Percentiles rank a stretch among this genome's conserved stretches.
Evolutionary conservation across 2,797 vertebrate genomes (phyloP).

Genomic region (Micrastur ruficollis): DNA sequence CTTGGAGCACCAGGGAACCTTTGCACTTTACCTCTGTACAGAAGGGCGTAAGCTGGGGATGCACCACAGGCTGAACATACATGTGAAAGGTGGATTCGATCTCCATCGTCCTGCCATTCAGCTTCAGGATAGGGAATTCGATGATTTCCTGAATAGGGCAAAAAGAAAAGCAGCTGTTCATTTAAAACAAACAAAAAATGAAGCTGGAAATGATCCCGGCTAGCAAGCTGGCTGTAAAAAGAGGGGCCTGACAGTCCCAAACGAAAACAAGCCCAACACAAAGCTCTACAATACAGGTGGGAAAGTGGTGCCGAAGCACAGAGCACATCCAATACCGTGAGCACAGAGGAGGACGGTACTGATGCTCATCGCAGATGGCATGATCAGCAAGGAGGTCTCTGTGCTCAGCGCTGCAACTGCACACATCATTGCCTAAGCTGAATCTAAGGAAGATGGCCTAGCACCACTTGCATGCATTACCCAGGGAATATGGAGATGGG

Average conservation of each 20-base stretch:
- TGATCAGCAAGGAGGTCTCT: neutral
- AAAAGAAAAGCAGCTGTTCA: conserved; percentile 60
- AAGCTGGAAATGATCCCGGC: neutral
- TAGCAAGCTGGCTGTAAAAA: neutral
- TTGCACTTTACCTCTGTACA: conserved; percentile 82
- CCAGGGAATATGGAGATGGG: accelerated
- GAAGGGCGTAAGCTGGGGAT: conserved; percentile 84
- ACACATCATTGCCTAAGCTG: neutral
- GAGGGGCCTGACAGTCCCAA: neutral
- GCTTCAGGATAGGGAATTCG: conserved; percentile 84
- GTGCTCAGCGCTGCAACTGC: neutral
- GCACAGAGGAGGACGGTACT: neutral
- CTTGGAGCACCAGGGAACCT: conserved; percentile 43
- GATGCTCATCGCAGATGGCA: accelerated
- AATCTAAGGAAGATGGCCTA: neutral
- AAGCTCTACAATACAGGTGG: neutral
- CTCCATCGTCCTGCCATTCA: conserved; percentile 85
- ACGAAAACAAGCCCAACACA: neutral
- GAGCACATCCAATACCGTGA: accelerated
- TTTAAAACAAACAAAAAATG: neutral
- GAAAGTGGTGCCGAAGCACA: neutral
- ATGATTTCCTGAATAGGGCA: conserved; percentile 79
- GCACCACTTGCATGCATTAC: accelerated
- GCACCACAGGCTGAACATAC: conserved; percentile 84
- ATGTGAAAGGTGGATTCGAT: conserved; percentile 85